Evolutionary conservation across 1,140 invertebrate genomes (phyloP), one percentile per base, ranked within the genome.

Genomic region (Drosophila persimilis): DNA sequence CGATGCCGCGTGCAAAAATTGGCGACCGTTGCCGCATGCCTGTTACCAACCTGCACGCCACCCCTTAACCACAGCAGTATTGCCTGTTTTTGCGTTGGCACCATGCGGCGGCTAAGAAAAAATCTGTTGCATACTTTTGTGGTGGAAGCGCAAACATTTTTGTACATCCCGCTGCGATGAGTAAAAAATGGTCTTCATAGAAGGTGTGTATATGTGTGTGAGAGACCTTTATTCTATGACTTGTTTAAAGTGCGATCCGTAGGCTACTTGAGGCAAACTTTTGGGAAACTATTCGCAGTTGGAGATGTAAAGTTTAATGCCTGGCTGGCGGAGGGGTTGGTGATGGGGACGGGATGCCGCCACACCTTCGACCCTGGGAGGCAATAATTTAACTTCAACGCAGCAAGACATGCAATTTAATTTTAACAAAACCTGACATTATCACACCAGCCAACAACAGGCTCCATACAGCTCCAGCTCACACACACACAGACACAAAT

Each of bases 401-500:
- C 83, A 86, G 81, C 81, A 81, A 86, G 83, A 86, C 83, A 86
- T 88, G 83, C 83, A 86, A 86, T 86, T 86, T 86, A 86, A 86
- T 86, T 88, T 86, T 78, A 88, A 88, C 83, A 86, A 88, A 86
- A 86, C 83, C 83, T 86, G 83, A 86, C 83, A 88, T 86, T 86
- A 86, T 86, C 83, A 86, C 83, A 86, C 83, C 74, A 81, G 78
- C 84, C 77, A 81, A 70, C 74, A 77, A 69, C 73, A 69, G 43
- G 43, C 39, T 26, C 31, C 56, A 43, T 24, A 43, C n/a, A 61
- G 54, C 60, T 46, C 45, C 45, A 9, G 55, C 17, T 43, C 52
- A 50, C 24, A 29, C 46, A 51, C 39, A 72, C 60, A 56, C 52
- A 55, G 20, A 53, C 41, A 46, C 8, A 45, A 13, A 20, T 5